Evolutionary conservation across 2,113 vertebrate species (phyloP), one percentile per base, ranked within the genome.

Genomic region (Callaeas wilsoni): DNA sequence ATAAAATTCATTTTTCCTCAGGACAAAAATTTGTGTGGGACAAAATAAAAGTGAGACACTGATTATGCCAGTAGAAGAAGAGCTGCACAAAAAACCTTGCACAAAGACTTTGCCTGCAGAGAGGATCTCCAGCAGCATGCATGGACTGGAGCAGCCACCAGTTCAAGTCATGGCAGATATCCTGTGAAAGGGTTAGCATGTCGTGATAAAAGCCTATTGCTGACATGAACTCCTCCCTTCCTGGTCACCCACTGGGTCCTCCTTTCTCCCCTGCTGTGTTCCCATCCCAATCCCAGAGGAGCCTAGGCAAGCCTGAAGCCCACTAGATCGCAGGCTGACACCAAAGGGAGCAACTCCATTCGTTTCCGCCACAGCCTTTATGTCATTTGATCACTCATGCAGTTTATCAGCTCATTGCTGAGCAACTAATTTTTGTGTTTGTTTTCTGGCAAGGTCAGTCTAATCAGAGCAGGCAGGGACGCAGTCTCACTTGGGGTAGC

Each of bases 391-490:
- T 52, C 75, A 79, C 18, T 85, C 88, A 65, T 16, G 82, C 82
- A 44, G 67, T 73, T 89, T 35, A 91, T 73, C 70, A 85, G 50
- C 41, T 83, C 14, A 4, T 2, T 85, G 95, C 85, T 93, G 78
- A 96, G 49, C 52, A 90, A 79, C 87, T 73, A 55, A 89, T 83
- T 91, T 64, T 46, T 71, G 64, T n/a, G 47, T 68, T 93, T 85
- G 85, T 79, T 95, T 94, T 85, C 75, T 85, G 63, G 82, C 94
- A 82, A 87, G 82, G 94, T 90, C 78, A 79, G 75, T 60, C 76
- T 88, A 82, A 90, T 57, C 7, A 23, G 82, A 94, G 78, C 93
- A 93, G 82, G 64, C 60, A 81, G 70, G 37, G 50, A 84, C 7
- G 20, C 52, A 79, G 44, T 53, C 41, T 84, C 89, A 71, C 50